These are phyloP conservation scores for Ptilodon capucinus DNA, from an alignment of 2,888 invertebrate genomes.

Conservation along the genomic window DNA sequence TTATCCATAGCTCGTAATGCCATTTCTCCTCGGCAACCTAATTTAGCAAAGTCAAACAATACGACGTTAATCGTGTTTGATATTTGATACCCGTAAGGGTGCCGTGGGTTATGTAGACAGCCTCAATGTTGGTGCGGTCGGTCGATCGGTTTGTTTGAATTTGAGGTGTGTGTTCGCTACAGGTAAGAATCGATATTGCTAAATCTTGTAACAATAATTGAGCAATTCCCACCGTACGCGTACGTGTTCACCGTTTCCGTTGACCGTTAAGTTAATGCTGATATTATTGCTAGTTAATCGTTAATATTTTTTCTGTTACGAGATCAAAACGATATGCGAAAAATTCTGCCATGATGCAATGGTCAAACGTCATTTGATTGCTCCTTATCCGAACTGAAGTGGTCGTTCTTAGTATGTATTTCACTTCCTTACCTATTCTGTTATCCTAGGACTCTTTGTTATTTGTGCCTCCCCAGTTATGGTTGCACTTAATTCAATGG, in stretches of 20 bases:
- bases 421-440: too few relatives aligned
- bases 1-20: slow-evolving; percentile 36
- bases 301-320: too few relatives aligned
- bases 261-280: neutral
- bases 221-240: neutral
- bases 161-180: neutral
- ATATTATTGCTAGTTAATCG: neutral
- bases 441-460: too few relatives aligned
- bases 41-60: slow-evolving; percentile 17
- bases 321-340: too few relatives aligned
- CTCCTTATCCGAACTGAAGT: too few relatives aligned
- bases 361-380: too few relatives aligned
- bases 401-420: too few relatives aligned
- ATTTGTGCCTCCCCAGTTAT: too few relatives aligned
- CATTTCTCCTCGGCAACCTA: slow-evolving; percentile 33
- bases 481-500: too few relatives aligned
- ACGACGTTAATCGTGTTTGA: slow-evolving; percentile 19
- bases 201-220: slow-evolving; percentile 7
- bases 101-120: slow-evolving; percentile 2
- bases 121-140: slow-evolving; percentile 2
- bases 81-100: slow-evolving; percentile 7
- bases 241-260: neutral
- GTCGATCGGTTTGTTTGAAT: slow-evolving; percentile 4
- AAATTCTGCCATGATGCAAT: too few relatives aligned
- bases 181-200: slow-evolving; percentile 8